phyloP scores from a whole-genome alignment of 2,797 vertebrate genomes.

The Ceyx erithaca region DNA sequence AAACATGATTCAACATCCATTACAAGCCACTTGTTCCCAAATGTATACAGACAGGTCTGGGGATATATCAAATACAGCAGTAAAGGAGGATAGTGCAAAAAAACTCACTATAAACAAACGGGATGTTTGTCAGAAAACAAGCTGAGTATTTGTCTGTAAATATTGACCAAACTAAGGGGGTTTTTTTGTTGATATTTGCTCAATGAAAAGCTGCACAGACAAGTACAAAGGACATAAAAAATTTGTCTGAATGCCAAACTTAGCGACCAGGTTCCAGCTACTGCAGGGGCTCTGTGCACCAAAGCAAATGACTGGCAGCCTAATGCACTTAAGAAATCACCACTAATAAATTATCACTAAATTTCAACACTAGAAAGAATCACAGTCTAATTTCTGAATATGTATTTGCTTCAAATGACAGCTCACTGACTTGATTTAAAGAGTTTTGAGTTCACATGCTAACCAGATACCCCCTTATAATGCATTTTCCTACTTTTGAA shows the following conservation, averaged over 20 bases:
- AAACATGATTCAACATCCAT: constrained; percentile 4
- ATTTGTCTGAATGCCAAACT: constrained; percentile 1
- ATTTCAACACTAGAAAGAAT: not conserved
- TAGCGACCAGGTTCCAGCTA: not conserved
- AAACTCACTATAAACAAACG: not conserved
- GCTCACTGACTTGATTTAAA: not conserved
- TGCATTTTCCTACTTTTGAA: not conserved
- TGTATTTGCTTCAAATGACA: not conserved
- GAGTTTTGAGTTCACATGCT: not conserved
- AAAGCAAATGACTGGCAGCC: constrained; percentile 27
- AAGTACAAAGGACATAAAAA: constrained; percentile 31
- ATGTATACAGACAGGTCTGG: constrained; percentile 26
- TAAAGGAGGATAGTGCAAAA: constrained; percentile 20
- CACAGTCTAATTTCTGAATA: not conserved
- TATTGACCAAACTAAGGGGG: constrained; percentile 39
- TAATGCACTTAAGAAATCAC: not conserved
- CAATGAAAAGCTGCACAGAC: constrained; percentile 26
- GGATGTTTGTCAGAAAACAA: constrained; percentile 54
- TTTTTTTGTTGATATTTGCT: constrained; percentile 24
- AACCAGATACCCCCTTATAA: not conserved
- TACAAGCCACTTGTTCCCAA: constrained; percentile 5
- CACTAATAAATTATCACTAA: not conserved
- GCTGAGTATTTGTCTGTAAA: constrained; percentile 51
- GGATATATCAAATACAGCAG: constrained; percentile 10
- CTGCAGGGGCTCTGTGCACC: accelerated